Base-by-base conservation (phyloP, 2,797 vertebrate genomes). In the Pterois miles region DNA sequence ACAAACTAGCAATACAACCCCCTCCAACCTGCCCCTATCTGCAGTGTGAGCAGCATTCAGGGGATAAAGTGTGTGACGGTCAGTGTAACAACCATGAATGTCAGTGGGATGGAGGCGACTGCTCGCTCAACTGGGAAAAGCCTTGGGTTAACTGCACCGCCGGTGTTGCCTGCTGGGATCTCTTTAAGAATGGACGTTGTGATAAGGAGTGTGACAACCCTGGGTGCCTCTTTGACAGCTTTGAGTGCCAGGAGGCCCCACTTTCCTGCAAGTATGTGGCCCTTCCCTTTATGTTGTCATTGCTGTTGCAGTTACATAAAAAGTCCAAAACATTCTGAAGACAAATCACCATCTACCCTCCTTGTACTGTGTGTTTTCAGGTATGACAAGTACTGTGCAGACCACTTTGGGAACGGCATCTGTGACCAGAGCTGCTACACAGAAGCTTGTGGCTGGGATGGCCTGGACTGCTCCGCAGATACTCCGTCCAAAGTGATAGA, bases 41-140 rank as follows among this genome's bases (percentile, higher is more conserved):
- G 75, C 91, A 96, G 10, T 99, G 98, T 10, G 27, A 77, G 0
- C 63, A 78, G 65, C 94, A 91, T 22, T 91, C 95, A 0, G 91
- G 90, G 6, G 97, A 99, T 56, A 87, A 85, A 14, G 86, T 97
- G 68, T 99, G 97, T 4, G 97, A 99, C 11, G 89, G 92, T 1
- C 94, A 96, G 80, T 99, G 98, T 74, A 97, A 96, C 92, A 97
- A 94, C 52, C 90, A 96, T 0, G 96, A 96, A 7, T 99, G 98
- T 80, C 89, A 96, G 80, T 99, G 98, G 98, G 98, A 99, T 0
- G 96, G 96, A 13, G 97, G 97, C 0, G 98, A 99, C 94, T 99
- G 98, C 75, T 97, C 97, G 0, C 95, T 99, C 71, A 95, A 92
- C 70, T 90, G 95, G 95, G 74, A 85, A 58, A 73, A 95, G 74